Percentiles rank a stretch among this genome's conserved stretches.
Evolutionary conservation across 2,113 vertebrate species (phyloP).

Genomic region (Bungarus multicinctus): DNA sequence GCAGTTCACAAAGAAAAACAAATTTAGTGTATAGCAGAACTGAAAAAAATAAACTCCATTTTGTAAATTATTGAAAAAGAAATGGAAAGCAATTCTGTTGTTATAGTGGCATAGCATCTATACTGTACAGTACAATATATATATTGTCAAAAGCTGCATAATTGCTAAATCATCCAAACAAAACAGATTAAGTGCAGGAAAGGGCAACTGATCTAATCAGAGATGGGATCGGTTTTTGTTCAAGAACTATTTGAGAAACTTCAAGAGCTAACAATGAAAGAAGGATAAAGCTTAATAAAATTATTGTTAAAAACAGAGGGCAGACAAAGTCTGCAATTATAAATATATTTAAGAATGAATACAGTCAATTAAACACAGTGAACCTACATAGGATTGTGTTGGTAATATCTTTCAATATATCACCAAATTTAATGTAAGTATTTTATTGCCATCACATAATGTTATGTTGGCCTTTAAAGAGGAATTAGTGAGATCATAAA

Average conservation of each 20-base stretch:
- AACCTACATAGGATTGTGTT: not conserved
- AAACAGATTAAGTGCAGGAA: not conserved
- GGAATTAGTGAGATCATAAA: not conserved
- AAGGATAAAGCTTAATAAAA: not conserved
- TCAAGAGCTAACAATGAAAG: not conserved
- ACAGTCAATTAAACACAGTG: not conserved
- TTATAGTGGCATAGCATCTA: not conserved
- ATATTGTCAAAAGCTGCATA: not conserved
- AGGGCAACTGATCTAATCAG: not conserved
- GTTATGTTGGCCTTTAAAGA: not conserved
- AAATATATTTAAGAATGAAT: not conserved
- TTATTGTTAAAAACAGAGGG: not conserved
- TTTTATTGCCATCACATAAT: not conserved
- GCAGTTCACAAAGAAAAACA: not conserved
- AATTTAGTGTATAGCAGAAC: not conserved
- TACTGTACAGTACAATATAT: not conserved
- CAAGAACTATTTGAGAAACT: not conserved
- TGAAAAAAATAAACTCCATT: not conserved
- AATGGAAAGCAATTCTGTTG: not conserved
- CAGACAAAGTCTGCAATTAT: not conserved
- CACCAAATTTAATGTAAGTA: not conserved
- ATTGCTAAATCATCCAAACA: not conserved
- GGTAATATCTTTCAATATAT: not conserved
- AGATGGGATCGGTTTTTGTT: not conserved
- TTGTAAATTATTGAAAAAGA: not conserved